Conservation (phyloP, 2,113 vertebrate genomes). For the Saguinus midas region DNA sequence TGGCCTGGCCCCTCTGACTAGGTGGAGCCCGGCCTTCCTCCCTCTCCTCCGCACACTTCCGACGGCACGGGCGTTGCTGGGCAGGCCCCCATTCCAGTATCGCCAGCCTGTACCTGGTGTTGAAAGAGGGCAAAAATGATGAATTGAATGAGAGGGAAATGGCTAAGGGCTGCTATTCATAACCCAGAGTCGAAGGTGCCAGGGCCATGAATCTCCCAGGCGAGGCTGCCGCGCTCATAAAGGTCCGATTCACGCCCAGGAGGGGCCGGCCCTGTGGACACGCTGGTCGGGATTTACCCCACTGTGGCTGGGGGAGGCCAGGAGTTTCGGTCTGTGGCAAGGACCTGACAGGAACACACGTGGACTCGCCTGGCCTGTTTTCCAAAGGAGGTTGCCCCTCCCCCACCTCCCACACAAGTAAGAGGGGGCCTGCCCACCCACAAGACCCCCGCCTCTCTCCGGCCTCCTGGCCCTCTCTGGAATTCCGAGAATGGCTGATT, state of each 20-base stretch:
- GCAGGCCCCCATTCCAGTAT: constrained; percentile 57
- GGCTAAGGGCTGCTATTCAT: constrained; percentile 79
- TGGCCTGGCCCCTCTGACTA: neutral
- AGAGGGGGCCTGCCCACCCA: neutral
- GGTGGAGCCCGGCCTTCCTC: rapidly evolving
- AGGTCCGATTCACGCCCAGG: constrained; percentile 72
- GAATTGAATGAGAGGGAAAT: constrained; percentile 80
- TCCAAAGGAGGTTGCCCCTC: constrained; percentile 28
- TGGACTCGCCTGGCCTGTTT: neutral
- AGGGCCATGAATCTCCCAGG: constrained; percentile 71
- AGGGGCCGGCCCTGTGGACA: constrained; percentile 18
- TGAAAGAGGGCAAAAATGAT: constrained; percentile 76
- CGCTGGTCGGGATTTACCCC: constrained; percentile 28
- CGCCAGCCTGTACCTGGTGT: constrained; percentile 32
- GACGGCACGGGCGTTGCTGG: neutral
- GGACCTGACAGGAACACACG: constrained; percentile 54
- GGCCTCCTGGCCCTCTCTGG: neutral
- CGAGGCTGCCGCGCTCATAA: constrained; percentile 62
- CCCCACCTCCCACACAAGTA: neutral
- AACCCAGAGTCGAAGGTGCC: constrained; percentile 73
- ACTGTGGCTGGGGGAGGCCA: constrained; percentile 22
- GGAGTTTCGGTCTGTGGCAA: constrained; percentile 60
- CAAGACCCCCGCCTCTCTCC: neutral
- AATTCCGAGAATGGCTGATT: constrained; percentile 56
- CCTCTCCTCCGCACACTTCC: rapidly evolving